Evolutionary conservation across 2,888 invertebrate genomes (phyloP), one percentile per base, ranked within the genome.

Genomic region (Cheilosia urbana): DNA sequence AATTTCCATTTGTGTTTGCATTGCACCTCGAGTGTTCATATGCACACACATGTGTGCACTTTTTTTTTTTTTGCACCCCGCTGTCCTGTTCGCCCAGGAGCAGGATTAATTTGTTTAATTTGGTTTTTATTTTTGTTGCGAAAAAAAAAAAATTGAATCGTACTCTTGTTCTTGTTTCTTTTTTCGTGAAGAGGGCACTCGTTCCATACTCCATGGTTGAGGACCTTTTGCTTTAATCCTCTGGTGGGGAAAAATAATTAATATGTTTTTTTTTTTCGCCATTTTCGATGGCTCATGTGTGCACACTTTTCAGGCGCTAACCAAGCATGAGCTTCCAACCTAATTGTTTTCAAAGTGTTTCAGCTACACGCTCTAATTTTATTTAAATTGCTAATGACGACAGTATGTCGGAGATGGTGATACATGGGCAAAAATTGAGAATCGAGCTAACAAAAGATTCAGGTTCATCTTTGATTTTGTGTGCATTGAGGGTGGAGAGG

Each of bases 1-100:
- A 58, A 58, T 71, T 47, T 71, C 51, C 21, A 58, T 71, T 71
- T 58, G 47, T 71, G n/a, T 71, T 58, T 71, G 57, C 9, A n/a
- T 57, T 45, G 69, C 69, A 69, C 69, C 69, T 47, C 45, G 27
- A 66, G 51, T 24, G 40, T 21, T 21, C 34, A 34, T 27, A 11
- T n/a, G 24, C 24, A 42, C 15, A 30, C 58, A 51, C 34, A 11
- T 17, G 5, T n/a, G 9, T n/a, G 21, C n/a, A 4, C 0, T 2
- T 34, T 57, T 34, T 58, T 21, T 58, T 57, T 24, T 21, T 17
- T 17, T 7, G 30, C 30, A 2, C 5, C 21, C 27, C 17, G n/a
- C 42, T 6, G 24, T 24, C 19, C 7, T 13, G 4, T 17, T 24
- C 51, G 13, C 45, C 45, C 45, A 45, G n/a, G 15, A 45, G 17